phyloP scores from a whole-genome alignment of 2,113 vertebrate genomes.

The Tragelaphus strepsiceros region DNA sequence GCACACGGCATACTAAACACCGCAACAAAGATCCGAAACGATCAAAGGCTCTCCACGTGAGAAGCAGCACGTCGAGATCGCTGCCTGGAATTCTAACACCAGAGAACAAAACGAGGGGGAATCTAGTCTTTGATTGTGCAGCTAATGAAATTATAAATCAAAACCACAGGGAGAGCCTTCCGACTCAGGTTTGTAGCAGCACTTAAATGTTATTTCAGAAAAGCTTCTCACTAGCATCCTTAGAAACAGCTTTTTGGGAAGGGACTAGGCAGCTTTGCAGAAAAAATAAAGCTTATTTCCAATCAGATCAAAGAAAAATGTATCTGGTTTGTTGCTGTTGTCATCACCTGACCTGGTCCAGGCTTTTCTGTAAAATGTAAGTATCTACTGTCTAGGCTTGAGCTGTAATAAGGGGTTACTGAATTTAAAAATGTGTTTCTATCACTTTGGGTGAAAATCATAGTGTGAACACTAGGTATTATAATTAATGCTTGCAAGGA shows the following conservation, averaged over 20 bases:
- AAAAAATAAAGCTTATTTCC: background rate
- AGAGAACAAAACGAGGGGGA: background rate
- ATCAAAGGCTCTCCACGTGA: background rate
- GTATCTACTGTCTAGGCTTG: background rate
- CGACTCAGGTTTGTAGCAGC: background rate
- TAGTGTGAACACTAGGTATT: background rate
- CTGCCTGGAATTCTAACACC: constrained; percentile 3
- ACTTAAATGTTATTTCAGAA: background rate
- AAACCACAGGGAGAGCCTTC: constrained; percentile 14
- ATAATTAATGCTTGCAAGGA: constrained; percentile 47
- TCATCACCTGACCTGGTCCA: background rate
- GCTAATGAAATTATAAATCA: constrained; percentile 60
- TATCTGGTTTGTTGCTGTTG: background rate
- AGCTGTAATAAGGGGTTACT: background rate
- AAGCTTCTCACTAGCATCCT: background rate
- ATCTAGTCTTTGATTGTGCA: constrained; percentile 9
- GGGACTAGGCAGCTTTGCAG: background rate
- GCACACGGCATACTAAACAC: background rate
- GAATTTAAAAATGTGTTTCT: constrained; percentile 17
- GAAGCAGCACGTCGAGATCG: background rate
- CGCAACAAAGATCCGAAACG: background rate
- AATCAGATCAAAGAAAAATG: background rate
- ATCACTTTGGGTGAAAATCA: background rate
- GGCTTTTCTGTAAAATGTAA: background rate
- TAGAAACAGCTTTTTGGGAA: background rate